Evolutionary conservation across 92 coral and sea anemone species (phyloP), one percentile per base, ranked within the genome.

Genomic region (Epizoanthus fatuus): DNA sequence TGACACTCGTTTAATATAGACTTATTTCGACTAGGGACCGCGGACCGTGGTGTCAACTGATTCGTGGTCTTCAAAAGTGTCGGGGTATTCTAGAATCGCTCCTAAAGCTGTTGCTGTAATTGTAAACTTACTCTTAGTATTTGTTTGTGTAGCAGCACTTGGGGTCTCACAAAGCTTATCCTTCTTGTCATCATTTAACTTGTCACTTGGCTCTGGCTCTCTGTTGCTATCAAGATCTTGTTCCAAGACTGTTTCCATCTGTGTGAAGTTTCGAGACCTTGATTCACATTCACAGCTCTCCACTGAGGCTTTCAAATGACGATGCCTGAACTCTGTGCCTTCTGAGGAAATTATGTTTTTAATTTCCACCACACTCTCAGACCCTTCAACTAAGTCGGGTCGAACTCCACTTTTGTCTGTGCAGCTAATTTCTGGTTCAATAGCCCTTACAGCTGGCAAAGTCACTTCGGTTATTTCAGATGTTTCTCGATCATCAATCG

Each of bases 301-400:
- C 37, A 32, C 13, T 5, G 82, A 77, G 22, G 37, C 44, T 14
- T 52, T 37, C 32, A 79, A 63, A 78, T 83, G 84, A 53, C 94
- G 82, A 63, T 91, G 94, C 53, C 89, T 76, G 59, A 91, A 87
- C 74, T 87, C 89, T 40, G 85, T 91, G 22, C 75, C 85, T 14
- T 87, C 86, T 3, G 74, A 38, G 54, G 65, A 52, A 77, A 77
- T 59, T 19, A 39, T 55, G 2, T 44, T 77, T 77, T 77, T 77
- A 44, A 56, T 55, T 5, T 40, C 82, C 25, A 44, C 44, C 44
- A 42, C 82, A 60, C 11, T 0, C 13, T 17, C 38, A 4, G 55
- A 17, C 1, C 54, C 64, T 59, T 77, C 39, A 25, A n/a, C 16
- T 1, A 44, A 44, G 8, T 77, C 22, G 22, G 68, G 13, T 20